A percentile compares a stretch with the other conserved stretches of the same genome.
These are phyloP conservation scores for Athrips mouffetella DNA, from an alignment of 2,888 invertebrate species.

Conservation along the genomic window DNA sequence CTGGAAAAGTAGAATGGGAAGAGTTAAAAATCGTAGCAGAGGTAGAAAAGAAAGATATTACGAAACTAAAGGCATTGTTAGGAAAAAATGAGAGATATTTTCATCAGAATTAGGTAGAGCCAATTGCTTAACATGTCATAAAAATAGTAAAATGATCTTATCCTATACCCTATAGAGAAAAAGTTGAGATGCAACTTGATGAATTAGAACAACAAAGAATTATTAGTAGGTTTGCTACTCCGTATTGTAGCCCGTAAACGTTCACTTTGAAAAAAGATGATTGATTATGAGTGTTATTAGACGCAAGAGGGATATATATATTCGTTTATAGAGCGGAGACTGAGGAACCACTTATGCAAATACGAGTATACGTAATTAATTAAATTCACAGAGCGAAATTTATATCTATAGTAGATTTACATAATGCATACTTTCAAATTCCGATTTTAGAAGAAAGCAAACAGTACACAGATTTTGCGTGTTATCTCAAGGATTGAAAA, in stretches of 20 bases:
- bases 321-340: neutral
- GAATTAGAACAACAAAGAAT: constrained; percentile 17
- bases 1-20: no score
- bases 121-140: constrained; percentile 3
- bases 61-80: neutral
- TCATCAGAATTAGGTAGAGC: constrained; percentile 2
- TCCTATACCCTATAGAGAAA: constrained; percentile 7
- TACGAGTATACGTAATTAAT: neutral
- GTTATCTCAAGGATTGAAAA: constrained; percentile 28
- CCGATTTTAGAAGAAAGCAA: neutral
- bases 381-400: neutral
- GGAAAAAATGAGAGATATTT: neutral
- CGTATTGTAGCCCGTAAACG: constrained; percentile 28
- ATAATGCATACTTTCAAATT: constrained; percentile 4
- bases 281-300: neutral
- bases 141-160: constrained; percentile 1
- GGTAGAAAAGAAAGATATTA: neutral
- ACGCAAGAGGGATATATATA: neutral
- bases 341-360: neutral
- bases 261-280: constrained; percentile 11
- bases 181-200: neutral
- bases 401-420: neutral
- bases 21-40: neutral
- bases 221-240: constrained; percentile 20
- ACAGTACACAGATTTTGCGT: neutral